These are phyloP conservation scores for Spongilla lacustris DNA, from an alignment of 37 sponge, comb jelly and placozoan species.

Conservation along the genomic window DNA sequence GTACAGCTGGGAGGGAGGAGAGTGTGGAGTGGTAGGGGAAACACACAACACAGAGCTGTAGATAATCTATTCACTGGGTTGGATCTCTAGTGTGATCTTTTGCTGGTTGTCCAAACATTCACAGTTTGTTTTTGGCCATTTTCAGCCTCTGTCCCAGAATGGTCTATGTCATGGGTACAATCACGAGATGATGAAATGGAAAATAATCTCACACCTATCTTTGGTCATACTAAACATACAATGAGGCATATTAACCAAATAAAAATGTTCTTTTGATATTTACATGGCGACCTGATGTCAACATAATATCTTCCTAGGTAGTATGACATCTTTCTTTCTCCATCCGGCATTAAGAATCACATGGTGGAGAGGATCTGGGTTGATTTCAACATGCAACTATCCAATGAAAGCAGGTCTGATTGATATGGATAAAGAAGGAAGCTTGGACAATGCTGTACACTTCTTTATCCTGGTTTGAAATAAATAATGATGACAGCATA, in stretches of 20 bases:
- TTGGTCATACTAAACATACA: too few species aligned
- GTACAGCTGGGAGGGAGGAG: not conserved
- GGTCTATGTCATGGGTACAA: not conserved
- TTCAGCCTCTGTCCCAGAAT: not conserved
- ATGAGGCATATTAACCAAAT: too few species aligned
- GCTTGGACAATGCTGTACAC: not conserved
- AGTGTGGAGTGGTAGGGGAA: not conserved
- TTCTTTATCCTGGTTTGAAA: not conserved
- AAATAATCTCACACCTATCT: conserved; percentile 1
- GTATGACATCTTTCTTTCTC: not conserved
- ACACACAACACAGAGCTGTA: conserved; percentile 1
- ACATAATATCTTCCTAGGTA: conserved; percentile 1
- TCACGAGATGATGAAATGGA: not conserved
- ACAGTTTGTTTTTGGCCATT: not conserved
- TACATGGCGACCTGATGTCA: not conserved
- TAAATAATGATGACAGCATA: too few species aligned
- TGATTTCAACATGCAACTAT: not conserved
- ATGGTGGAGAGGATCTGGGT: not conserved
- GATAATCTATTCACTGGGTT: conserved; percentile 1
- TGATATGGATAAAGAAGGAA: too few species aligned
- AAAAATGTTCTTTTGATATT: conserved; percentile 1
- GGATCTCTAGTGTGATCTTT: not conserved
- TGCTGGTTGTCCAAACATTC: not conserved
- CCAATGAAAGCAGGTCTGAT: not conserved
- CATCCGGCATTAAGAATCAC: not conserved